Evolutionary conservation across 2,113 vertebrate species (phyloP).

Genomic region (Pithys albifrons): DNA sequence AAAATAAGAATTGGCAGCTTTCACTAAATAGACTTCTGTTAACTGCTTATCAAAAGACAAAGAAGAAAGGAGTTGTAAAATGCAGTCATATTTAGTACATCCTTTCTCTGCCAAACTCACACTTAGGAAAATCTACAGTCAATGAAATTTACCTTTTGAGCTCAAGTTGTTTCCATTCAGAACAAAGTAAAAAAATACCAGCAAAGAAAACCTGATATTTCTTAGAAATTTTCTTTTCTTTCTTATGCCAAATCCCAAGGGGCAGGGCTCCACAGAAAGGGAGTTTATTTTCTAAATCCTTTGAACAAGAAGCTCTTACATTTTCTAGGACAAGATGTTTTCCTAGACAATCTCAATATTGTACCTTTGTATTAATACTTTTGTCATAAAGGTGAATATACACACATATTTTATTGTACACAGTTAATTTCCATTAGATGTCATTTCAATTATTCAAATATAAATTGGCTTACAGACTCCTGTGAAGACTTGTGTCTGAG

Average conservation of each 20-base stretch:
- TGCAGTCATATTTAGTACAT: constrained; percentile 17
- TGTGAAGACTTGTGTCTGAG: not conserved
- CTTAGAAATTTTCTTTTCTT: constrained; percentile 73
- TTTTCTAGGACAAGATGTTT: constrained; percentile 70
- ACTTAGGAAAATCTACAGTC: constrained; percentile 70
- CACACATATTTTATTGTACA: not conserved
- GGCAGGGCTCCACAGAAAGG: constrained; percentile 55
- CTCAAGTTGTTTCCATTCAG: constrained; percentile 70
- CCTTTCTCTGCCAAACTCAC: constrained; percentile 52
- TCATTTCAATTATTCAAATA: constrained; percentile 1
- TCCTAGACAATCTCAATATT: constrained; percentile 62
- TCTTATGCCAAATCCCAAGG: constrained; percentile 71
- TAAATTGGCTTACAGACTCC: not conserved
- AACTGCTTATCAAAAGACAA: constrained; percentile 51
- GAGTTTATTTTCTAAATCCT: constrained; percentile 76
- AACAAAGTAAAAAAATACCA: constrained; percentile 68
- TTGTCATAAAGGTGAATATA: constrained; percentile 11
- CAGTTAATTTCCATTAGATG: constrained; percentile 26
- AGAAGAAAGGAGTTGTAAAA: constrained; percentile 58
- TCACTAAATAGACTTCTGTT: constrained; percentile 48
- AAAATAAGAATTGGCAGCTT: constrained; percentile 62
- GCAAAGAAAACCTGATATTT: constrained; percentile 70
- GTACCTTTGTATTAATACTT: constrained; percentile 56
- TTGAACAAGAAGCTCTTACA: constrained; percentile 70
- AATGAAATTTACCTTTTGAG: constrained; percentile 70